Conservation (phyloP, 2,888 invertebrate species). For the Synanthedon tipuliformis region DNA sequence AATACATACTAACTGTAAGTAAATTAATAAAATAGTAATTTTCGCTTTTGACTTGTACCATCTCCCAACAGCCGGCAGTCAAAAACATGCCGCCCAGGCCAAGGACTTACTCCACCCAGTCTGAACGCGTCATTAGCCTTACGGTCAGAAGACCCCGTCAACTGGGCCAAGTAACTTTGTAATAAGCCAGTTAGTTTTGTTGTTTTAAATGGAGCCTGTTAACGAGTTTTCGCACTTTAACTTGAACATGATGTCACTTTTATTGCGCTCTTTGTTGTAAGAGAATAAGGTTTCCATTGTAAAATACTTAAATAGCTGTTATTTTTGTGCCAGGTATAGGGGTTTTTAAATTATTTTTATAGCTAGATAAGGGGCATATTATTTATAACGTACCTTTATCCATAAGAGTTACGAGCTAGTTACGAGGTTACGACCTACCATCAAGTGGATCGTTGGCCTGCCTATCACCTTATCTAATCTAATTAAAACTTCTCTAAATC, state of each 20-base stretch:
- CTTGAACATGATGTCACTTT: not conserved
- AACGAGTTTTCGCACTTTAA: constrained; percentile 6
- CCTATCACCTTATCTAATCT: too few relatives aligned
- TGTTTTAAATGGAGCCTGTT: constrained; percentile 6
- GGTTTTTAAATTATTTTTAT: too few relatives aligned
- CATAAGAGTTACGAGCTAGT: too few relatives aligned
- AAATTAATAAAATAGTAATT: constrained; percentile 1
- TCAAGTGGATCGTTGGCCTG: too few relatives aligned
- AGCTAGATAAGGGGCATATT: too few relatives aligned
- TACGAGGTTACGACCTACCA: too few relatives aligned
- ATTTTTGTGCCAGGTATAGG: too few relatives aligned
- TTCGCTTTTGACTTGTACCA: constrained; percentile 8
- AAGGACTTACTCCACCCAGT: constrained; percentile 37
- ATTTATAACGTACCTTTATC: too few relatives aligned
- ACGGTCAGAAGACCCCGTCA: constrained; percentile 22
- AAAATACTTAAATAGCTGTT: too few relatives aligned
- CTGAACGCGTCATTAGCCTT: constrained; percentile 25
- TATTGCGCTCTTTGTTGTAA: too few relatives aligned
- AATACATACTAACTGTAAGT: not conserved
- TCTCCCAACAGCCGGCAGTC: constrained; percentile 1
- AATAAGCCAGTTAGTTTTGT: constrained; percentile 11
- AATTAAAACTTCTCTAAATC: too few relatives aligned
- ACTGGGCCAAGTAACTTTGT: constrained; percentile 22
- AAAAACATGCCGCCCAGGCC: constrained; percentile 23
- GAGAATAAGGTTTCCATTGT: too few relatives aligned